Percentiles rank a stretch among this genome's conserved stretches.
phyloP scores from a whole-genome alignment of 2,888 invertebrate genomes.

The Epirrhoe alternata region DNA sequence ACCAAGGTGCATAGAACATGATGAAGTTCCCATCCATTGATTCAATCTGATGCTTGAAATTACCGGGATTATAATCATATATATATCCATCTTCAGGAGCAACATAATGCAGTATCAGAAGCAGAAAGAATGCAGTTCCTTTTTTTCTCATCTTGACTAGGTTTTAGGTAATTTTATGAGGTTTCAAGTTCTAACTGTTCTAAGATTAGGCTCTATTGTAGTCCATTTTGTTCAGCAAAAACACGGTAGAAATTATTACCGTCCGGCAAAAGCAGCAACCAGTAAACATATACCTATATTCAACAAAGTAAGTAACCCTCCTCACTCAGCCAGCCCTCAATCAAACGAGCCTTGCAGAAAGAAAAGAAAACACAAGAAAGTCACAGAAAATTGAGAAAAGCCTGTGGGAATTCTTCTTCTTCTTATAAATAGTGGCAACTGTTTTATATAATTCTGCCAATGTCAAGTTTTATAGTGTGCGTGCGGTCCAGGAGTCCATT shows the following conservation, averaged over 20 bases:
- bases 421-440: too few relatives aligned
- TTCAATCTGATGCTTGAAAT: slow-evolving; percentile 86
- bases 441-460: too few relatives aligned
- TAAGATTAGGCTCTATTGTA: background rate
- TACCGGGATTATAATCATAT: slow-evolving; percentile 85
- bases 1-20: slow-evolving; percentile 93
- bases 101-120: slow-evolving; percentile 86
- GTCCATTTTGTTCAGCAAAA: background rate
- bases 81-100: slow-evolving; percentile 87
- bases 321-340: too few relatives aligned
- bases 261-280: too few relatives aligned
- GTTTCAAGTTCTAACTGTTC: background rate
- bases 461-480: too few relatives aligned
- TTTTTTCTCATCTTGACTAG: slow-evolving; percentile 51
- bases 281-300: too few relatives aligned
- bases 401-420: too few relatives aligned
- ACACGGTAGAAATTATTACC: background rate
- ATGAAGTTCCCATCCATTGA: slow-evolving; percentile 89
- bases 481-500: too few relatives aligned
- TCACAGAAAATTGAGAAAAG: too few relatives aligned
- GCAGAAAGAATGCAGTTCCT: slow-evolving; percentile 52
- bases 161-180: background rate
- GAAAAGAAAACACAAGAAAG: too few relatives aligned
- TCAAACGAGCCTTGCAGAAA: too few relatives aligned
- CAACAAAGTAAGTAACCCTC: too few relatives aligned